phyloP scores from a whole-genome alignment of 2,113 vertebrate species.

The Elanoides forficatus region DNA sequence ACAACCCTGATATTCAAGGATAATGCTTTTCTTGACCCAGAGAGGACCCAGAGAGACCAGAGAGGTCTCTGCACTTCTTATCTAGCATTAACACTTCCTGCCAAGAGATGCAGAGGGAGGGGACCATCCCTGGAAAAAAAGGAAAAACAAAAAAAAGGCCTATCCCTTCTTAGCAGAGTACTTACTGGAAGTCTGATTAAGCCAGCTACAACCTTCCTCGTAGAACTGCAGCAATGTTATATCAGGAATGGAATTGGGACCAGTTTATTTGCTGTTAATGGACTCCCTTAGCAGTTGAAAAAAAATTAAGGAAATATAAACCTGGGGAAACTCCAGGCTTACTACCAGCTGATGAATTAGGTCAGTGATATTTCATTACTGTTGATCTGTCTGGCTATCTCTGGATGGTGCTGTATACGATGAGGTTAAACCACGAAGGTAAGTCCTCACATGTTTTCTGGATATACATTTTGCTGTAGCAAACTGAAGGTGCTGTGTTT shows the following conservation, averaged over 20 bases:
- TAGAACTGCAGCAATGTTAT: not conserved
- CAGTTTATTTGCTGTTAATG: not conserved
- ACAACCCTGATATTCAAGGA: slow-evolving; percentile 10
- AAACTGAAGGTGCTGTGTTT: not conserved
- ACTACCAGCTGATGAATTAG: not conserved
- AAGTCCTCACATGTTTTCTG: not conserved
- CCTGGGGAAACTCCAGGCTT: not conserved
- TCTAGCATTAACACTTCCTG: not conserved
- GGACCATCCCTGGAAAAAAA: not conserved
- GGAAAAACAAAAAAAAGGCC: not conserved
- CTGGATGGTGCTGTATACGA: not conserved
- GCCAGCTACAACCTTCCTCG: not conserved
- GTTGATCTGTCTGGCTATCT: not conserved
- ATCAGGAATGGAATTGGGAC: not conserved
- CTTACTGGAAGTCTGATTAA: not conserved
- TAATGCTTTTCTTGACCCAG: not conserved
- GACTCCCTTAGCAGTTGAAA: not conserved
- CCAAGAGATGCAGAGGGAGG: not conserved
- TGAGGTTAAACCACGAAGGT: not conserved
- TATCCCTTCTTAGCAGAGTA: not conserved
- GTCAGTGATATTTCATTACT: not conserved
- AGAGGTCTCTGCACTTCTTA: not conserved
- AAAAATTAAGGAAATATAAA: not conserved
- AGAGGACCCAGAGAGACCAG: no score
- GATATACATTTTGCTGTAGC: not conserved